These are phyloP conservation scores for Marmota monax DNA, from an alignment of 2,113 vertebrate genomes.

Conservation along the genomic window DNA sequence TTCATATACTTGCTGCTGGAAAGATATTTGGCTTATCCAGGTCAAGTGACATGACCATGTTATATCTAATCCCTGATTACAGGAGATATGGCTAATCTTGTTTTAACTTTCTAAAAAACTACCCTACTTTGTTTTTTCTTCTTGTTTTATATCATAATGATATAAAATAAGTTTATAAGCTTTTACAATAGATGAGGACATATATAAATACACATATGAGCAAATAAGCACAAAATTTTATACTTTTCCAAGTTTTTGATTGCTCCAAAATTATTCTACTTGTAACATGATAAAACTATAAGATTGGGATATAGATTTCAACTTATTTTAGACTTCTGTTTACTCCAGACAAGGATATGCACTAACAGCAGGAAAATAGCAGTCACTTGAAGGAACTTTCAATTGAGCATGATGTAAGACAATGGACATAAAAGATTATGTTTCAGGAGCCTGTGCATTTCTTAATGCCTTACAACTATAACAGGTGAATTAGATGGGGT, in stretches of 20 bases:
- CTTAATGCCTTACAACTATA: not conserved
- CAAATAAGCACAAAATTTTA: not conserved
- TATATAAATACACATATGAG: constrained; percentile 1
- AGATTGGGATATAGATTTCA: not conserved
- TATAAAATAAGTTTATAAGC: not conserved
- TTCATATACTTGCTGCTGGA: not conserved
- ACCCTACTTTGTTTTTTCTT: not conserved
- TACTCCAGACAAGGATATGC: not conserved
- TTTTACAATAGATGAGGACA: not conserved
- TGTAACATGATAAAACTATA: not conserved
- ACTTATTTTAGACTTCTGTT: not conserved
- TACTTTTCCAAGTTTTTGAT: constrained; percentile 34
- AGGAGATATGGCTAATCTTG: not conserved
- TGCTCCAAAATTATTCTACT: not conserved
- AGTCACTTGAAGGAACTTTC: not conserved
- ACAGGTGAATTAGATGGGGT: not conserved
- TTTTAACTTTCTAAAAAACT: constrained; percentile 22
- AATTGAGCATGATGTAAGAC: not conserved
- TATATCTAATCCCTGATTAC: not conserved
- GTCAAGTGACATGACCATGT: not conserved
- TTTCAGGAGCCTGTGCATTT: not conserved
- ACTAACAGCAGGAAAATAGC: not conserved
- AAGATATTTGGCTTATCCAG: not conserved
- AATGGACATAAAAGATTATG: no score
- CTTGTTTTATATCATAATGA: constrained; percentile 10